Evolutionary conservation across 1,140 invertebrate species (phyloP), one percentile per base, ranked within the genome.

Genomic region (Diabrotica virgifera): DNA sequence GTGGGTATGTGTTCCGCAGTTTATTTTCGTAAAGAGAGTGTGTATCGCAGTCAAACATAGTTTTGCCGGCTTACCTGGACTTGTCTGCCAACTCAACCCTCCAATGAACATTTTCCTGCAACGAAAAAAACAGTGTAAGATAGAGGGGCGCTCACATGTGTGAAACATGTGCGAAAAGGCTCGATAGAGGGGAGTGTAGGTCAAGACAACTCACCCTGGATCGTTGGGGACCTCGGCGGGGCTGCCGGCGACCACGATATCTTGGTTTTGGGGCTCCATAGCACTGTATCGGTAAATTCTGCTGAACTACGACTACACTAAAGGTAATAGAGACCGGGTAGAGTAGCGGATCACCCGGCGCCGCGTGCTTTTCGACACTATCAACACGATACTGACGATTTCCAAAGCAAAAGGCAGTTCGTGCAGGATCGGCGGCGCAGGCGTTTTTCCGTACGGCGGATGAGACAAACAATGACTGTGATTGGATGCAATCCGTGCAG

Each of bases 21-120:
- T 24, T 24, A 24, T 24, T 24, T 24, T 24, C 24, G 24, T 24
- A 24, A 24, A 24, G 24, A 24, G 24, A 24, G 24, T 24, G 24
- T 24, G 24, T 24, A 24, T 24, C 14, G n/a, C 9, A 56, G 14
- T 38, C n/a, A 40, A 59, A 58, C 14, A 11, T 5, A 10, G 24
- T 13, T 10, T 55, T 12, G 13, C 10, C 5, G 36, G 50, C 90
- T 89, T 89, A 97, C 95, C 96, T 90, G 96, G 95, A 88, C 95
- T 97, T 77, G 97, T 99, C 86, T 98, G 96, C 95, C 96, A 98
- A 85, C 95, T 97, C 76, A 99, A 89, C 75, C 97, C 97, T 78
- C 97, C 97, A 85, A 99, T 96, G 88, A 99, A 99, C 96, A 99
- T 98, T 93, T 99, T 99, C 85, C 95, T 97, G 87, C 74, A 94